Conservation (phyloP, 2,797 vertebrate species). For the Pseudotriccus pelzelni region DNA sequence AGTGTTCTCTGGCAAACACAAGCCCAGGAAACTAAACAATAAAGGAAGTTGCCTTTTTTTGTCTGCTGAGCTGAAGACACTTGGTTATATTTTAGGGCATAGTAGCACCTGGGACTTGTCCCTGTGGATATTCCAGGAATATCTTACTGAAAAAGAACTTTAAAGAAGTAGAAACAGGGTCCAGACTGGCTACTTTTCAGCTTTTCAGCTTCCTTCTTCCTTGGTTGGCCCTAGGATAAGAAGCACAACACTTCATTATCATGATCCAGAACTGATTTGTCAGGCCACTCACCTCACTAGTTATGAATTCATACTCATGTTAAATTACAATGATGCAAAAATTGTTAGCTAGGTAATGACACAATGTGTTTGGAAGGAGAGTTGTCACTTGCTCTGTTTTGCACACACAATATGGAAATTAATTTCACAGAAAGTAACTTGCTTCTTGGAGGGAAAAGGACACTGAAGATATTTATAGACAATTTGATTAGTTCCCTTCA, state of each 20-base stretch:
- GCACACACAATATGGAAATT: not conserved
- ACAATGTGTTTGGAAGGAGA: not conserved
- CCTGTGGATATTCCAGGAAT: not conserved
- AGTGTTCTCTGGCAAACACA: not conserved
- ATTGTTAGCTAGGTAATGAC: not conserved
- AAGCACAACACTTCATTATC: not conserved
- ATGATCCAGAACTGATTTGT: not conserved
- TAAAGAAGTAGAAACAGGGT: not conserved
- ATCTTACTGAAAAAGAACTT: not conserved
- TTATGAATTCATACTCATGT: not conserved
- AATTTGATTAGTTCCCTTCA: constrained; percentile 17
- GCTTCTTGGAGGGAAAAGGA: not conserved
- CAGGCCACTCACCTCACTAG: not conserved
- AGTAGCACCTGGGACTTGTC: not conserved
- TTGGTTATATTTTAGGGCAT: not conserved
- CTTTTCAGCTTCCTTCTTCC: not conserved
- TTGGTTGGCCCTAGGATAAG: not conserved
- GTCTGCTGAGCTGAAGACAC: not conserved
- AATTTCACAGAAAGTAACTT: not conserved
- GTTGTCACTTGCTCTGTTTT: not conserved
- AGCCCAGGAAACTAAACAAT: not conserved
- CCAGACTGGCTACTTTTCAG: not conserved
- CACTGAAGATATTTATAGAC: constrained; percentile 10
- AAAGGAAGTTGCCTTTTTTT: not conserved
- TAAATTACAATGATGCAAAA: not conserved